phyloP scores from a whole-genome alignment of 2,797 vertebrate genomes.

The Sarcophilus harrisii region DNA sequence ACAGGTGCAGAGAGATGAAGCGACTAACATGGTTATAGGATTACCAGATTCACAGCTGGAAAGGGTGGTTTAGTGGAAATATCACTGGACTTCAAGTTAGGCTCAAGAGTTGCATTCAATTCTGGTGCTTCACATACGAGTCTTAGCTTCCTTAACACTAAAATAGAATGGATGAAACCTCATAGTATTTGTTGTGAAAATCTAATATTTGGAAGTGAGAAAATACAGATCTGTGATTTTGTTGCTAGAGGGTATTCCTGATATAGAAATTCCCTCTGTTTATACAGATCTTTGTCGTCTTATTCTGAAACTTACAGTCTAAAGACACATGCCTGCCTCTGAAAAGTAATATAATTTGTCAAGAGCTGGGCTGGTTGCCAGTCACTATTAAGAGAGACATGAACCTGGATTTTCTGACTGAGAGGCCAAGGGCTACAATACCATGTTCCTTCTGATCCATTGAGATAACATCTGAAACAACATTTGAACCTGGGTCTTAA shows the following conservation, averaged over 20 bases:
- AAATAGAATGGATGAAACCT: not conserved
- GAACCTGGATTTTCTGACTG: not conserved
- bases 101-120: not conserved
- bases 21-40: not conserved
- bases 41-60: not conserved
- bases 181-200: not conserved
- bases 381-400: not conserved
- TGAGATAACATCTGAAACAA: not conserved
- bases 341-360: not conserved
- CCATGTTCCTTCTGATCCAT: not conserved
- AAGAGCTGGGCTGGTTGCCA: not conserved
- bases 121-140: not conserved
- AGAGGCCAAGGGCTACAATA: not conserved
- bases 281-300: not conserved
- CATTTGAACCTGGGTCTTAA: not conserved
- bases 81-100: not conserved
- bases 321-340: not conserved
- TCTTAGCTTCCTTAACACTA: not conserved
- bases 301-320: not conserved
- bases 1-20: not conserved
- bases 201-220: not conserved
- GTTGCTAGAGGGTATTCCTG: not conserved
- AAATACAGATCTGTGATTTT: not conserved
- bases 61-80: not conserved
- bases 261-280: not conserved